phyloP scores from a whole-genome alignment of 92 coral and sea anemone genomes.

The Siderastrea siderea region DNA sequence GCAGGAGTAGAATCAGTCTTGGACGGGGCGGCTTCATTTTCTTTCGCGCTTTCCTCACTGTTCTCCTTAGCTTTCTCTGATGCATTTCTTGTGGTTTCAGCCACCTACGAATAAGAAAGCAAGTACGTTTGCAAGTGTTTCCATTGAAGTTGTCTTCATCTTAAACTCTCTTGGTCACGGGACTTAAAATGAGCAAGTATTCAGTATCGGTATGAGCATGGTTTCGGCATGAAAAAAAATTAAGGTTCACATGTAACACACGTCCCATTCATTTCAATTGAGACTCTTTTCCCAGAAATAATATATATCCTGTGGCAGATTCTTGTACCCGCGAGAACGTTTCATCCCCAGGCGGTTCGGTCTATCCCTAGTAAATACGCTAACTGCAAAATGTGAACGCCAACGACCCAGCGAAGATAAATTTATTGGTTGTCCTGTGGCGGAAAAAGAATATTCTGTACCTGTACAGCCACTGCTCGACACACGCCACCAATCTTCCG shows the following conservation, averaged over 20 bases:
- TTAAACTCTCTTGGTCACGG: not conserved
- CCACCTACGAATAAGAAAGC: slow-evolving; percentile 48
- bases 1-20: slow-evolving; percentile 15
- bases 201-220: too few species aligned
- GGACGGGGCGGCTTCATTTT: not conserved
- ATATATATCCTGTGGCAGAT: too few species aligned
- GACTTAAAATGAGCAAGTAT: not conserved
- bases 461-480: slow-evolving; percentile 89
- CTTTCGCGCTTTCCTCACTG: slow-evolving; percentile 3
- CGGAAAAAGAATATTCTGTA: slow-evolving; percentile 1
- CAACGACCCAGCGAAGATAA: not conserved
- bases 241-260: too few species aligned
- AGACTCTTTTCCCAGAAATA: too few species aligned
- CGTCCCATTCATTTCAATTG: too few species aligned
- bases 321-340: too few species aligned
- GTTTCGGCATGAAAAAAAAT: too few species aligned
- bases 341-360: too few species aligned
- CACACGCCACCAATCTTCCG: slow-evolving; percentile 89
- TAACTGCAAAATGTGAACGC: not conserved
- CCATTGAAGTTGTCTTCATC: not conserved
- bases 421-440: not conserved
- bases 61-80: slow-evolving; percentile 22
- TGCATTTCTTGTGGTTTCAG: slow-evolving; percentile 44
- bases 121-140: not conserved
- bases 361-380: too few species aligned